A percentile compares a stretch with the other conserved stretches of the same genome.
Evolutionary conservation across 2,888 invertebrate species (phyloP).

Genomic region (Melitaea athalia): DNA sequence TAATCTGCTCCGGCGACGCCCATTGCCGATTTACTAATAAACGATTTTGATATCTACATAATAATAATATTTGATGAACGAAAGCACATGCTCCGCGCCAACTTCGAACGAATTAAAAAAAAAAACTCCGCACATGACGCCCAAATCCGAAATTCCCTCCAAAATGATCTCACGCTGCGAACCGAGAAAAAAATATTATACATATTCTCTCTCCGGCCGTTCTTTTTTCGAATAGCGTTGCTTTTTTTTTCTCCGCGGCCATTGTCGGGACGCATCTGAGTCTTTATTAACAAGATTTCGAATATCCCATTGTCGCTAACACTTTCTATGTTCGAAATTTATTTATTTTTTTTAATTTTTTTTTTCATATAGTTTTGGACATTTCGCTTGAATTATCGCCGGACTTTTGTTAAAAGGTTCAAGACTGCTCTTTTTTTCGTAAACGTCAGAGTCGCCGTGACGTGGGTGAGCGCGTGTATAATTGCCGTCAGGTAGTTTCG

Average conservation of each 20-base stretch:
- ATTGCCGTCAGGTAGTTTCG: constrained; percentile 80
- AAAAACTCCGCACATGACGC: constrained; percentile 70
- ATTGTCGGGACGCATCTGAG: constrained; percentile 56
- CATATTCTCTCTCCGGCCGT: constrained; percentile 45
- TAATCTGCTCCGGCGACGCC: constrained; percentile 54
- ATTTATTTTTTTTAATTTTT: constrained; percentile 65
- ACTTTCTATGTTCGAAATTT: constrained; percentile 78
- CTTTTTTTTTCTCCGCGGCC: constrained; percentile 57
- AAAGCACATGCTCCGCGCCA: constrained; percentile 54
- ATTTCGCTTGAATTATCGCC: constrained; percentile 82
- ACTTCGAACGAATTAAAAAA: constrained; percentile 52
- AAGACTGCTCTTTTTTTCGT: constrained; percentile 69
- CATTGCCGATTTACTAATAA: constrained; percentile 61
- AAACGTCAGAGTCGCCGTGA: constrained; percentile 72
- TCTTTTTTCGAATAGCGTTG: constrained; percentile 62
- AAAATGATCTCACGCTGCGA: constrained; percentile 80
- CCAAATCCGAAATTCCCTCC: constrained; percentile 75
- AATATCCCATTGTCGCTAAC: constrained; percentile 81
- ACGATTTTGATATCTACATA: constrained; percentile 52
- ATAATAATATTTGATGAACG: constrained; percentile 62
- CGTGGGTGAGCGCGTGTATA: constrained; percentile 81
- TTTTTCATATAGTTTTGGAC: constrained; percentile 72
- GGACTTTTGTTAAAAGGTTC: constrained; percentile 79
- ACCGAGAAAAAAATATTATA: constrained; percentile 56
- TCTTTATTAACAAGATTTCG: constrained; percentile 81